phyloP scores from a whole-genome alignment of 2,113 vertebrate species.

The Grus americana region DNA sequence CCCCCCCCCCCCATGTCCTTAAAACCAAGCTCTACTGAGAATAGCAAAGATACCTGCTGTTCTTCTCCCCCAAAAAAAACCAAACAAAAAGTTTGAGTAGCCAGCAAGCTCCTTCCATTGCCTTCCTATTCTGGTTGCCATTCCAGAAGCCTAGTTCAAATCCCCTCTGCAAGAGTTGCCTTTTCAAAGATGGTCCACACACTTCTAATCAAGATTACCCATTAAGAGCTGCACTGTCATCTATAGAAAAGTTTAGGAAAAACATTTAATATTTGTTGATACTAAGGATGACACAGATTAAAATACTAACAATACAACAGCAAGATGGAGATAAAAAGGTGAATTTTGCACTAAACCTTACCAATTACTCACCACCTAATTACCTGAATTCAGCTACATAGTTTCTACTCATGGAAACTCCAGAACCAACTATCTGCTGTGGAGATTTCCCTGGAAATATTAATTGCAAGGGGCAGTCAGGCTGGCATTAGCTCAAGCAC shows the following conservation, averaged over 20 bases:
- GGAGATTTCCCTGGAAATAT: background rate
- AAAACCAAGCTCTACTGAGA: background rate
- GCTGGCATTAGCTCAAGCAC: background rate
- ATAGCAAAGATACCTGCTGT: background rate
- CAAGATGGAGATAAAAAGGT: background rate
- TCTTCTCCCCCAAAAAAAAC: background rate
- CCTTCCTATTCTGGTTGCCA: background rate
- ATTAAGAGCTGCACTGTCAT: background rate
- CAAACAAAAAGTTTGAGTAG: background rate
- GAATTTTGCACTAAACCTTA: background rate
- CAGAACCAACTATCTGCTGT: background rate
- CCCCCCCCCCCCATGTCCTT: rapidly evolving
- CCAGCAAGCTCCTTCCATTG: background rate
- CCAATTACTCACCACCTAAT: background rate
- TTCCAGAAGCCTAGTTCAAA: background rate
- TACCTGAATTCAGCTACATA: background rate
- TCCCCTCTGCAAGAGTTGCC: background rate
- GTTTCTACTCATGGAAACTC: background rate
- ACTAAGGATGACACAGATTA: background rate
- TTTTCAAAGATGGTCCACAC: background rate
- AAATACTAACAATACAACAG: background rate
- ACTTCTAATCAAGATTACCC: background rate
- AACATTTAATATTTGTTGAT: background rate
- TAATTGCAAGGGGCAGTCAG: background rate
- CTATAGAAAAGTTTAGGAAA: background rate